phyloP scores from a whole-genome alignment of 2,888 invertebrate species.

The Pandemis corylana region DNA sequence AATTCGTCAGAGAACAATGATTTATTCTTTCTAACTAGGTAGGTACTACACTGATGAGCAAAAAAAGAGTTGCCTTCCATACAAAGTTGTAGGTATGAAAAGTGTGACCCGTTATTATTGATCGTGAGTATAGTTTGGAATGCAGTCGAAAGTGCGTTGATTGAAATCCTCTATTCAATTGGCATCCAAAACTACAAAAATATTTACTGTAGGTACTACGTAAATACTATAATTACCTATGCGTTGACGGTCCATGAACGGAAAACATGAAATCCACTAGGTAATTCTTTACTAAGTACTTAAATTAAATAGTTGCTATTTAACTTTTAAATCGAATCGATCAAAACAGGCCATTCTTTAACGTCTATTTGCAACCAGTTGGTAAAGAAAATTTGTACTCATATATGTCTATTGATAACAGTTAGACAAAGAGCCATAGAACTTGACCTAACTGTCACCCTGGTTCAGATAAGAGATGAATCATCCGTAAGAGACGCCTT shows the following conservation, averaged over 20 bases:
- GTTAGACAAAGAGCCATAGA: slow-evolving; percentile 24
- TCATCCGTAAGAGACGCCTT: slow-evolving; percentile 19
- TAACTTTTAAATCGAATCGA: background rate
- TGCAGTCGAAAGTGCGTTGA: no score
- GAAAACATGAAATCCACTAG: background rate
- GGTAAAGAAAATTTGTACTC: slow-evolving; percentile 3
- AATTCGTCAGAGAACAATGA: no score
- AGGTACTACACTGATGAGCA: no score
- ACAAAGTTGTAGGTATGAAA: no score
- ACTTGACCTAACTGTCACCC: slow-evolving; percentile 36
- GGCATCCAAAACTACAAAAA: background rate
- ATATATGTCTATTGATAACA: slow-evolving; percentile 25
- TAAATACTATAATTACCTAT: no score
- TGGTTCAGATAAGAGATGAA: slow-evolving; percentile 29
- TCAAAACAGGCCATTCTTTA: background rate
- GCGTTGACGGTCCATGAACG: no score
- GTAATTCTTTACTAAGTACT: background rate
- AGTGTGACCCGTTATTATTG: no score
- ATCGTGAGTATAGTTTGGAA: no score
- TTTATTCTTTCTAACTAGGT: no score
- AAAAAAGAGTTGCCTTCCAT: no score
- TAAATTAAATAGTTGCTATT: no score
- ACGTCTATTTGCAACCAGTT: background rate
- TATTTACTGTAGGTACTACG: background rate
- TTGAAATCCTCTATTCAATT: background rate